Conservation (phyloP, 2,888 invertebrate genomes). For the Metellina segmentata region DNA sequence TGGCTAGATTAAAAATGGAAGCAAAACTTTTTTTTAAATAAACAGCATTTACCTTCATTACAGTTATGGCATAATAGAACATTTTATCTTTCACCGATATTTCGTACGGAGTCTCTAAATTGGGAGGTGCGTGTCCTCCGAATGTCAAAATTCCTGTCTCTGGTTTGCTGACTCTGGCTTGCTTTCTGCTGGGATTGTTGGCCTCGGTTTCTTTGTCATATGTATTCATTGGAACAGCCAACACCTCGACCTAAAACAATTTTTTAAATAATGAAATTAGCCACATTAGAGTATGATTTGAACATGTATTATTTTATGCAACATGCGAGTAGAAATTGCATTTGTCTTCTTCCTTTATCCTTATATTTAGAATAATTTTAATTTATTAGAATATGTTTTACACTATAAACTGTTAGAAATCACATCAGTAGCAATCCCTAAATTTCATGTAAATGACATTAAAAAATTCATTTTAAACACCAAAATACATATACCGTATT, state of each 20-base stretch:
- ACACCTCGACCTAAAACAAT: slow-evolving; percentile 85
- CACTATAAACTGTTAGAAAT: too few relatives aligned
- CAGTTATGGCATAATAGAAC: slow-evolving; percentile 95
- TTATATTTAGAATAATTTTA: too few relatives aligned
- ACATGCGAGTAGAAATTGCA: slow-evolving; percentile 20
- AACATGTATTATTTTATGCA: background rate
- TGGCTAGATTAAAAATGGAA: background rate
- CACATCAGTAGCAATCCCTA: too few relatives aligned
- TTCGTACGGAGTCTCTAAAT: slow-evolving; percentile 89
- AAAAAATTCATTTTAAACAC: too few relatives aligned
- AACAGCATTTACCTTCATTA: slow-evolving; percentile 88
- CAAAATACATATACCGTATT: too few relatives aligned
- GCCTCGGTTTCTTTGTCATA: slow-evolving; percentile 85
- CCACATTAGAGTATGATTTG: too few relatives aligned
- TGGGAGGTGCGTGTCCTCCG: slow-evolving; percentile 85
- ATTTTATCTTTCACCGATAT: slow-evolving; percentile 93
- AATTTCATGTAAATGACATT: too few relatives aligned
- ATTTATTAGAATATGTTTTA: too few relatives aligned
- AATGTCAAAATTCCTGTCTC: slow-evolving; percentile 84
- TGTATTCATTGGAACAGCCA: slow-evolving; percentile 86
- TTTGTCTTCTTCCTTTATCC: background rate
- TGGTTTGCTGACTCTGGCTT: slow-evolving; percentile 83
- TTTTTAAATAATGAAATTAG: too few relatives aligned
- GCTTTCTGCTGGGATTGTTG: slow-evolving; percentile 83
- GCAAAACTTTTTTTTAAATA: background rate